Conservation (phyloP, 2,113 vertebrate species). For the Cygnus atratus region DNA sequence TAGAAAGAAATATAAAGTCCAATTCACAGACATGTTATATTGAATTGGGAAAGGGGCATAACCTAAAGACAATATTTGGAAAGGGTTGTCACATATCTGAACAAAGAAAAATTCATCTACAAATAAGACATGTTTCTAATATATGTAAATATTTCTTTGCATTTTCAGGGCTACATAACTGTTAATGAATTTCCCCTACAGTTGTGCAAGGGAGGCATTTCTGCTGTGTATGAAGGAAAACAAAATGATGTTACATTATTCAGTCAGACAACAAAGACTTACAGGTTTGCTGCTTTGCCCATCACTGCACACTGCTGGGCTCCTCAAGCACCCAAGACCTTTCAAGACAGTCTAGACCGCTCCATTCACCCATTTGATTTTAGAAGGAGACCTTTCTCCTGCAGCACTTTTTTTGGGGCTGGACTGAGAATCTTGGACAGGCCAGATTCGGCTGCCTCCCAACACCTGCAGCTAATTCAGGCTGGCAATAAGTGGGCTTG, state of each 20-base stretch:
- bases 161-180: not conserved
- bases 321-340: rapidly evolving
- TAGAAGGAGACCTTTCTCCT: not conserved
- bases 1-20: not conserved
- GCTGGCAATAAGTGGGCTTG: not conserved
- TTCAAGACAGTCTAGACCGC: not conserved
- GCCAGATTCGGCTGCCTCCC: not conserved
- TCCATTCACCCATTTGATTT: not conserved
- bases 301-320: not conserved
- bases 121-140: not conserved
- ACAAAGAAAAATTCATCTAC: not conserved
- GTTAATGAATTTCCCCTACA: not conserved
- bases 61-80: not conserved
- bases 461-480: not conserved
- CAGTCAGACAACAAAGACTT: not conserved
- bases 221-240: not conserved
- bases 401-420: not conserved
- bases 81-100: not conserved
- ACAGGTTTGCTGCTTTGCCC: not conserved
- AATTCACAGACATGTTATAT: not conserved
- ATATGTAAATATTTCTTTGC: not conserved
- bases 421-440: rapidly evolving
- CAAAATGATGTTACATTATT: not conserved
- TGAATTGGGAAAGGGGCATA: not conserved
- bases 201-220: not conserved